Evolutionary conservation across 2,888 invertebrate species (phyloP), one percentile per base, ranked within the genome.

Genomic region (Lymantria monacha): DNA sequence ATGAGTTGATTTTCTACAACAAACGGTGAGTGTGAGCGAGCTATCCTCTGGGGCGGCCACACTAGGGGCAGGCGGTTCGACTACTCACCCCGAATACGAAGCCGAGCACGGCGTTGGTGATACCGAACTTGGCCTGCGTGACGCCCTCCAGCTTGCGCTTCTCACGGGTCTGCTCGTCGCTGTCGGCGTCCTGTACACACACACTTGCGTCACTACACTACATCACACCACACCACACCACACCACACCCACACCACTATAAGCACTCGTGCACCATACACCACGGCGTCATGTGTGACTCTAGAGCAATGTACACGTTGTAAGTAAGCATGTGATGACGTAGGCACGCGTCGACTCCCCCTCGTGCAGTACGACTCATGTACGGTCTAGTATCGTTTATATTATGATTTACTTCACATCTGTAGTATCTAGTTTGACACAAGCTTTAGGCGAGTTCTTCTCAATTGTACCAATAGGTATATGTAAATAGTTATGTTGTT

Each of bases 21-120:
- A 69, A 51, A 76, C 51, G 69, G 57, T 42, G 46, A 46, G 45
- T 45, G 49, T 58, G 49, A 67, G 66, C 47, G 53, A 48, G 44
- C 66, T 50, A 55, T 13, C 30, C 11, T 30, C 10, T 14, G 11
- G 31, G 8, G 5, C 22, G 8, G 14, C 41, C 2, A 53, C 40
- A 45, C 30, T 22, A 5, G 43, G 0, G 42, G 33, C 8, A n/a
- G 48, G 0, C 8, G 12, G 14, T 3, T 14, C 15, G 7, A 8
- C 30, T 59, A 88, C 90, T 96, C 93, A 96, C 96, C 87, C 96
- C 95, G 81, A 96, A 96, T 37, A 96, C 95, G 83, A 96, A 95
- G 81, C 96, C 96, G 74, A 96, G 92, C 61, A 96, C 92, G 46
- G 96, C 96, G 83, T 96, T 96, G 83, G 96, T 95, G 72, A 95